A percentile compares a stretch with the other conserved stretches of the same genome.
These are phyloP conservation scores for Callionymus lyra DNA, from an alignment of 2,113 vertebrate genomes.

Conservation along the genomic window DNA sequence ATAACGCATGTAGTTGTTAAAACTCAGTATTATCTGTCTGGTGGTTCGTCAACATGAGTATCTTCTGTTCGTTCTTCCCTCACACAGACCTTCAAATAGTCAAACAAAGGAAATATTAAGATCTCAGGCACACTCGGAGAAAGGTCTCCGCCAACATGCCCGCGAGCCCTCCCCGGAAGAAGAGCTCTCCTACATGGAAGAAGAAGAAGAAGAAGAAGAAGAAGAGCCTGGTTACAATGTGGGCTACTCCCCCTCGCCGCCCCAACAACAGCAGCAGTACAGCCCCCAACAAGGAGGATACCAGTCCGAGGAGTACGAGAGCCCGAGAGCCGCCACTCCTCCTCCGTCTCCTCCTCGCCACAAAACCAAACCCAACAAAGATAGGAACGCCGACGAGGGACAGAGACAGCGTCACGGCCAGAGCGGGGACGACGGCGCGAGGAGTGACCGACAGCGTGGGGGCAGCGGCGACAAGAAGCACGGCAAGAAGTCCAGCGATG, in stretches of 20 bases:
- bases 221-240: constrained; percentile 70
- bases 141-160: constrained; percentile 53
- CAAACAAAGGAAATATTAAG: constrained; percentile 44
- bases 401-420: constrained; percentile 33
- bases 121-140: constrained; percentile 33
- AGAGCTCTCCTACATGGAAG: constrained; percentile 41
- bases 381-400: constrained; percentile 46
- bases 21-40: too few relatives aligned
- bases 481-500: constrained; percentile 50
- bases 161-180: constrained; percentile 66
- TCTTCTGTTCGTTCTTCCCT: constrained; percentile 1
- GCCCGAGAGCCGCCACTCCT: constrained; percentile 40
- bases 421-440: constrained; percentile 9
- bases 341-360: constrained; percentile 37
- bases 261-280: constrained; percentile 66
- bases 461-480: constrained; percentile 69
- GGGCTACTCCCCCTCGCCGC: constrained; percentile 70
- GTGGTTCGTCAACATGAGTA: too few relatives aligned
- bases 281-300: constrained; percentile 53
- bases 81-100: constrained; percentile 51
- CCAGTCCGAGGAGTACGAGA: constrained; percentile 64
- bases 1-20: too few relatives aligned
- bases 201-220: constrained; percentile 63
- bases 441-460: constrained; percentile 9
- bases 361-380: constrained; percentile 50